A percentile compares a stretch with the other conserved stretches of the same genome.
phyloP scores from a whole-genome alignment of 1,140 invertebrate species.

The Mizuhopecten yessoensis region DNA sequence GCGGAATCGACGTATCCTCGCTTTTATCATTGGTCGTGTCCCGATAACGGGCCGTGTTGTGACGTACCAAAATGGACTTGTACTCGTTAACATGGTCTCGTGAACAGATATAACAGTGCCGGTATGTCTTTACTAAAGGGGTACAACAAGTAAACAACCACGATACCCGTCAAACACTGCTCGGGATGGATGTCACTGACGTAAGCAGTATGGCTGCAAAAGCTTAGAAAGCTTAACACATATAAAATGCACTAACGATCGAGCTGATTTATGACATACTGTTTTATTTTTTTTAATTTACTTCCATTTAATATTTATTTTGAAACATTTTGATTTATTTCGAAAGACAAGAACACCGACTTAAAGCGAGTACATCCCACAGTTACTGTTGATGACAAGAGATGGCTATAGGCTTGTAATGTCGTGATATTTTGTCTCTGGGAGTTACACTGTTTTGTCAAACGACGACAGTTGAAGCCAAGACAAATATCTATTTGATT shows the following conservation, averaged over 20 bases:
- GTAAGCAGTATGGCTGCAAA: neutral
- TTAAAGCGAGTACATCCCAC: no score
- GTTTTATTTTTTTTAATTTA: neutral
- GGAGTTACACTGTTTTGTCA: neutral
- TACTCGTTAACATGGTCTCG: neutral
- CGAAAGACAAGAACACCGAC: no score
- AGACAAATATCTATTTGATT: neutral
- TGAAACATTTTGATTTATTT: neutral
- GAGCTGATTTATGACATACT: no score
- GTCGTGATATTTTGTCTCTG: neutral
- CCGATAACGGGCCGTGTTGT: conserved; percentile 1
- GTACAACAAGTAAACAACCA: neutral
- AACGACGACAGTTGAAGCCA: neutral
- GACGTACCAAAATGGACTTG: neutral
- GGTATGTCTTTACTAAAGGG: neutral
- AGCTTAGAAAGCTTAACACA: neutral
- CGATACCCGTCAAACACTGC: neutral
- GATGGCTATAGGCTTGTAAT: no score
- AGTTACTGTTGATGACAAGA: no score
- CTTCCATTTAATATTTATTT: neutral
- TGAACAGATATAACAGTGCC: neutral
- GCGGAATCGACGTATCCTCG: neutral
- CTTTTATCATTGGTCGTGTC: neutral
- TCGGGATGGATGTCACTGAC: neutral
- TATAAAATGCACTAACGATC: neutral